phyloP scores from a whole-genome alignment of 1,140 invertebrate genomes.

The Heterodera schachtii region DNA sequence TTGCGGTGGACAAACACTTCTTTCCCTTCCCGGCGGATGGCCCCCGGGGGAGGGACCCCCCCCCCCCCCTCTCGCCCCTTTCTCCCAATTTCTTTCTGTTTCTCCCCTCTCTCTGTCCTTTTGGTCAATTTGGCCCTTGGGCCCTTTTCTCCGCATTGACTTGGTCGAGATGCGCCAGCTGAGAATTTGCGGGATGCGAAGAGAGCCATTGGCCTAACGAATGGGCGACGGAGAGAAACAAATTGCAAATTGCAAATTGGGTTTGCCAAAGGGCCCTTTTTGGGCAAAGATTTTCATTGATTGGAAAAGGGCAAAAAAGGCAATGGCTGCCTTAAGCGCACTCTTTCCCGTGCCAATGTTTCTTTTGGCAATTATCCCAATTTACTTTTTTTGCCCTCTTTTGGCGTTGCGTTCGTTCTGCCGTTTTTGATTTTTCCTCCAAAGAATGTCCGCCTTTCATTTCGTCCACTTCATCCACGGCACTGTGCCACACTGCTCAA shows the following conservation, averaged over 20 bases:
- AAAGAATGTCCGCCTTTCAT: not conserved
- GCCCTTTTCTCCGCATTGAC: not conserved
- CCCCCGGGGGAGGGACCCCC: not conserved
- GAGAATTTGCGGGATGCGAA: not conserved
- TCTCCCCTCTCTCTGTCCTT: not conserved
- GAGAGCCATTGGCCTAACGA: not conserved
- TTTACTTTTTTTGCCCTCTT: not conserved
- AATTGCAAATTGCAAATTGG: not conserved
- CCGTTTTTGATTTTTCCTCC: not conserved
- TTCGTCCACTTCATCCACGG: not conserved
- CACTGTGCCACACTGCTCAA: conserved; percentile 13
- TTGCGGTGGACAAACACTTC: conserved; percentile 9
- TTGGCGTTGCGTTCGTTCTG: not conserved
- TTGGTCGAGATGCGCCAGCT: not conserved
- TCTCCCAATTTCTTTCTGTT: too few species aligned
- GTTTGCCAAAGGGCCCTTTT: not conserved
- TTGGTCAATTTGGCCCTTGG: not conserved
- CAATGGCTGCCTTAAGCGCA: too few species aligned
- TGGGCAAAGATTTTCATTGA: not conserved
- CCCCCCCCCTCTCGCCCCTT: too few species aligned
- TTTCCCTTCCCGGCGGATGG: not conserved
- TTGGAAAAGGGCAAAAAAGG: not conserved
- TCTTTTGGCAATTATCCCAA: too few species aligned
- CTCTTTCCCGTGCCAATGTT: not conserved
- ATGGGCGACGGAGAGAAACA: not conserved